A percentile compares a stretch with the other conserved stretches of the same genome.
Evolutionary conservation across 2,888 invertebrate species (phyloP).

Genomic region (Phaonia tiefii): DNA sequence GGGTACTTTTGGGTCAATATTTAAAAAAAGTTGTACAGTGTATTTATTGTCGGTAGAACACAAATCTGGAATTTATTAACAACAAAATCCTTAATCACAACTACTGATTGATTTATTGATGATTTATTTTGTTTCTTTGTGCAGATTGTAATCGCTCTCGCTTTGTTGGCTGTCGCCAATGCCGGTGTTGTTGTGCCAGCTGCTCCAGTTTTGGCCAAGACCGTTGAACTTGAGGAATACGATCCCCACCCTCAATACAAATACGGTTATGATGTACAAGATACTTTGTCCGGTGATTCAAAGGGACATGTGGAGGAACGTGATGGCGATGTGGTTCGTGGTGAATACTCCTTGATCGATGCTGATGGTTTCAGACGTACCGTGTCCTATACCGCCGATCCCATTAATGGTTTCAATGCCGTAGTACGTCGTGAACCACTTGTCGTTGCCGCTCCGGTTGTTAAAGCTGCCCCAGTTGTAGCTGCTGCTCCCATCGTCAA

Average conservation of each 20-base stretch:
- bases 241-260: conserved; percentile 78
- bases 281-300: conserved; percentile 78
- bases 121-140: conserved; percentile 12
- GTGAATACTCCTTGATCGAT: conserved; percentile 79
- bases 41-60: too few species aligned
- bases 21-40: too few species aligned
- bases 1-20: too few species aligned
- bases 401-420: conserved; percentile 79
- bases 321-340: conserved; percentile 79
- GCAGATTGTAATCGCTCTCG: conserved; percentile 57
- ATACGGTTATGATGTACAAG: conserved; percentile 79
- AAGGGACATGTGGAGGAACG: conserved; percentile 79
- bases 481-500: conserved; percentile 69
- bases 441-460: conserved; percentile 65
- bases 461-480: conserved; percentile 66
- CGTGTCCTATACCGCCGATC: conserved; percentile 79
- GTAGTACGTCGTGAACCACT: conserved; percentile 74
- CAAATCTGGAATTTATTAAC: too few species aligned
- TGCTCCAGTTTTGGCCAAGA: conserved; percentile 71
- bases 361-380: conserved; percentile 79
- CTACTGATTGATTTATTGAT: too few species aligned
- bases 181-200: conserved; percentile 71
- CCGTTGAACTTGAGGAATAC: conserved; percentile 74
- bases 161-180: conserved; percentile 58
- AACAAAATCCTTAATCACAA: too few species aligned